Conservation (phyloP, 2,888 invertebrate species). For the Aethes cnicana region DNA sequence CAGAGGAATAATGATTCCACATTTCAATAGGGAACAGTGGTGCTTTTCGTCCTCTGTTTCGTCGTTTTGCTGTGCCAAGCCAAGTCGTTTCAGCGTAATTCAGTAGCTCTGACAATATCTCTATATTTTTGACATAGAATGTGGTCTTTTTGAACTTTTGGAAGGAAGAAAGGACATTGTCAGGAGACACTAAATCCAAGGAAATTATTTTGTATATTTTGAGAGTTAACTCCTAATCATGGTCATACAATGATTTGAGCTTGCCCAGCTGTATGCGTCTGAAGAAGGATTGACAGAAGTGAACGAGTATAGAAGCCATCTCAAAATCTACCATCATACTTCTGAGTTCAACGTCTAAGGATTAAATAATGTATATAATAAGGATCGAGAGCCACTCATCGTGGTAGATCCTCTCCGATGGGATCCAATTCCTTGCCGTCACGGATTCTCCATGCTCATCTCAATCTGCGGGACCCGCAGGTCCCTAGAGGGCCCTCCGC, state of each 20-base stretch:
- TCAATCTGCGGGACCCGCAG: no score
- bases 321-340: neutral
- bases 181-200: neutral
- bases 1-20: neutral
- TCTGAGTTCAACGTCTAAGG: neutral
- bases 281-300: neutral
- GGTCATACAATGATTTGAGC: neutral
- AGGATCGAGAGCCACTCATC: no score
- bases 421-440: no score
- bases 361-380: no score
- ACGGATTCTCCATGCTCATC: no score
- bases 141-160: neutral
- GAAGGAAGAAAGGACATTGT: neutral
- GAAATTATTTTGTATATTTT: neutral
- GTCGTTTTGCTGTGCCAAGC: neutral
- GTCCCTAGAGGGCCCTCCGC: no score
- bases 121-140: neutral
- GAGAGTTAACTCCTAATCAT: neutral
- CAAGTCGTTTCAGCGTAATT: neutral
- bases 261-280: neutral
- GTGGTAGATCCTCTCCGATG: no score
- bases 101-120: neutral
- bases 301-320: neutral
- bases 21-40: neutral
- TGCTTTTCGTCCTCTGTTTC: neutral